A percentile compares a stretch with the other conserved stretches of the same genome.
Conservation (phyloP, 1,140 invertebrate genomes). For the Ostrea denselamellosa region DNA sequence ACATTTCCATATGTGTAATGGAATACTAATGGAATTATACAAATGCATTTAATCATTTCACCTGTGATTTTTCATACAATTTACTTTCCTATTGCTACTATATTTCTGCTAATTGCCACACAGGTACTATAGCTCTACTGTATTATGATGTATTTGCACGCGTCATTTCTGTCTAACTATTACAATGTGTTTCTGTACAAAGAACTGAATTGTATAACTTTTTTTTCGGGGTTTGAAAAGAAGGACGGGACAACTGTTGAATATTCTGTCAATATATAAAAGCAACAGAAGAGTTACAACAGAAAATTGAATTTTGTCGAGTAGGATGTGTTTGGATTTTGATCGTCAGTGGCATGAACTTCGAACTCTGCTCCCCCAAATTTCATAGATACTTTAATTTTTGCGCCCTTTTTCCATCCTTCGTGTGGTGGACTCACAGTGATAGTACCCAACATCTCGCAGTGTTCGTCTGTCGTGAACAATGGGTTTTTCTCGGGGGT, state of each 20-base stretch:
- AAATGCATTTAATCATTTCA: no score
- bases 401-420: conserved; percentile 44
- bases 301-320: conserved; percentile 38
- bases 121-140: no score
- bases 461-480: conserved; percentile 48
- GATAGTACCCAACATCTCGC: conserved; percentile 38
- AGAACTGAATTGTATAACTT: neutral
- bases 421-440: conserved; percentile 42
- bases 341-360: conserved; percentile 15
- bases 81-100: no score
- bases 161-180: no score
- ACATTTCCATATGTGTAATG: no score
- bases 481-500: conserved; percentile 36
- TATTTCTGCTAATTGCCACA: no score
- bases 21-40: no score
- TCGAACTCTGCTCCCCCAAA: conserved; percentile 52
- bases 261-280: neutral
- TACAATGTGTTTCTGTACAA: no score
- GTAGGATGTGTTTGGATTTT: neutral
- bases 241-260: neutral
- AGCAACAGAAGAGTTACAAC: neutral
- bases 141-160: no score
- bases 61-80: no score
- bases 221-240: neutral
- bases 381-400: conserved; percentile 45